These are phyloP conservation scores for Drepanosiphum platanoidis DNA, from an alignment of 2,888 invertebrate species.

Conservation along the genomic window DNA sequence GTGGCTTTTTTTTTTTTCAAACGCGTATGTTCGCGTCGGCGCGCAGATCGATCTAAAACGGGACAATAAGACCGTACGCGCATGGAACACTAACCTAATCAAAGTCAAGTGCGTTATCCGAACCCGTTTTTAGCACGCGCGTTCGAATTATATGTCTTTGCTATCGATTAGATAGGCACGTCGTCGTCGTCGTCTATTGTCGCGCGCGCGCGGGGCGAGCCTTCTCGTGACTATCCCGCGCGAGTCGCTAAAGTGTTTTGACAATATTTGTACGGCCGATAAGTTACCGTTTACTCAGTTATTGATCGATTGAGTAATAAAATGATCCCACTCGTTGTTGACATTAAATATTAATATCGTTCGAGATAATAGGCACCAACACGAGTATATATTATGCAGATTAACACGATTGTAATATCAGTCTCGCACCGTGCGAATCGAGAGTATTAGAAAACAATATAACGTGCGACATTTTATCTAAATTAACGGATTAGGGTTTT, in stretches of 20 bases:
- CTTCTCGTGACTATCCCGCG: neutral
- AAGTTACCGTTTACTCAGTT: neutral
- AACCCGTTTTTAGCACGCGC: constrained; percentile 1
- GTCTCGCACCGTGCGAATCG: constrained; percentile 6
- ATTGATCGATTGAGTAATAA: constrained; percentile 16
- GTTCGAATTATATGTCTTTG: neutral
- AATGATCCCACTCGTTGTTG: constrained; percentile 20
- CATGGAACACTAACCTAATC: neutral
- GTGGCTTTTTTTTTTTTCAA: too few relatives aligned
- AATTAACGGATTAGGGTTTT: neutral
- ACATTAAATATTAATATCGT: neutral
- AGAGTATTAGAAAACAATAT: constrained; percentile 34
- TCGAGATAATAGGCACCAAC: constrained; percentile 31
- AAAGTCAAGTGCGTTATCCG: neutral
- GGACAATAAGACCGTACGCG: too few relatives aligned
- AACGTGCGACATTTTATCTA: neutral
- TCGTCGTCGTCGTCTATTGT: too few relatives aligned
- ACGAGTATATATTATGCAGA: constrained; percentile 20
- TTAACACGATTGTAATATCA: neutral
- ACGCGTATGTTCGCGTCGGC: too few relatives aligned
- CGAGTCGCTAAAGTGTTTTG: constrained; percentile 26
- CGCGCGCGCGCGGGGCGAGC: neutral
- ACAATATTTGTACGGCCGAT: neutral
- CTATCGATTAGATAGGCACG: neutral
- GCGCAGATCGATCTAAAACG: neutral